phyloP scores from a whole-genome alignment of 2,888 invertebrate species.

The Agrochola circellaris region DNA sequence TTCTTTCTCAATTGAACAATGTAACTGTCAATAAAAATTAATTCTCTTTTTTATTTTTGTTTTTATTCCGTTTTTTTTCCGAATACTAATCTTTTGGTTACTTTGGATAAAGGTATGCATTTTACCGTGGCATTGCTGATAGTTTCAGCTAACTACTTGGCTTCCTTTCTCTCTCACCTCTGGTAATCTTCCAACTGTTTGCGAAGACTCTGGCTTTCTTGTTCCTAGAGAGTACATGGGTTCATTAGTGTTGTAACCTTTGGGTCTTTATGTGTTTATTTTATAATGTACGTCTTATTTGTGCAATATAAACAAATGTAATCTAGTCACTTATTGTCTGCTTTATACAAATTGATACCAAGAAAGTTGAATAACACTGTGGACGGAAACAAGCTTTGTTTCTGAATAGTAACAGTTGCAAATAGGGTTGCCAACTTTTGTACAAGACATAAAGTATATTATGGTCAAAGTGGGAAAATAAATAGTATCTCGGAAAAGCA shows the following conservation, averaged over 20 bases:
- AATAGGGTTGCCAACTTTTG: too few species aligned
- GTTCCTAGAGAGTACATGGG: conserved; percentile 81
- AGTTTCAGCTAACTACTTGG: conserved; percentile 77
- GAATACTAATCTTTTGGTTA: not conserved
- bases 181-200: conserved; percentile 90
- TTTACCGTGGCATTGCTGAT: conserved; percentile 65
- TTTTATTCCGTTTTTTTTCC: too few species aligned
- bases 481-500: too few species aligned
- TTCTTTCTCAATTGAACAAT: not conserved
- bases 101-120: not conserved
- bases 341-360: not conserved
- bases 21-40: too few species aligned
- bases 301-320: not conserved
- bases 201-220: conserved; percentile 90
- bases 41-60: too few species aligned
- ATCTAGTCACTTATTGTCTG: not conserved
- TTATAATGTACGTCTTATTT: not conserved
- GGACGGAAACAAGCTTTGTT: not conserved
- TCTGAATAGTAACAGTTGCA: conserved; percentile 17
- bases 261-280: not conserved
- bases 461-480: too few species aligned
- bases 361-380: conserved; percentile 6
- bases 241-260: not conserved
- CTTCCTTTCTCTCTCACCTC: conserved; percentile 84
- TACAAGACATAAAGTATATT: too few species aligned